Percentiles rank a stretch among this genome's conserved stretches.
These are phyloP conservation scores for Polydrusus pterygomalis DNA, from an alignment of 2,888 invertebrate genomes.

Conservation along the genomic window DNA sequence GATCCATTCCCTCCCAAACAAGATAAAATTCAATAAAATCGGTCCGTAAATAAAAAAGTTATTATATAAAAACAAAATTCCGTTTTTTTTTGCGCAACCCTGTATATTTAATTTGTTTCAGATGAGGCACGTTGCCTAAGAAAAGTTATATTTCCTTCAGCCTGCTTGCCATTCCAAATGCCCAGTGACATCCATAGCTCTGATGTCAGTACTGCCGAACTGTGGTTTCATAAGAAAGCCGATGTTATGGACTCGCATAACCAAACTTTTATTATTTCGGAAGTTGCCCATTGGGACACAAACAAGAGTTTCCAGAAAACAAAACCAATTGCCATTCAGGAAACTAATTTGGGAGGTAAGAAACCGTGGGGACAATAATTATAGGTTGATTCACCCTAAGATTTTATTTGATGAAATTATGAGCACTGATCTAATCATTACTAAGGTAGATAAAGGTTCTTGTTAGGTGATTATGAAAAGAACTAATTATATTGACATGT, in stretches of 20 bases:
- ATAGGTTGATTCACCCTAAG: too few relatives aligned
- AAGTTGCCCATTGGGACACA: slow-evolving; percentile 84
- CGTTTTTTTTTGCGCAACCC: too few relatives aligned
- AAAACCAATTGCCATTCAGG: slow-evolving; percentile 86
- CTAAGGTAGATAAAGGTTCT: too few relatives aligned
- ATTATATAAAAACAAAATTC: too few relatives aligned
- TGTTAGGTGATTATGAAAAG: too few relatives aligned
- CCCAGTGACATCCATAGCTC: slow-evolving; percentile 84
- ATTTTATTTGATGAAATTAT: too few relatives aligned
- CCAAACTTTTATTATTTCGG: slow-evolving; percentile 72
- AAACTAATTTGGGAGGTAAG: slow-evolving; percentile 81
- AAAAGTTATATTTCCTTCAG: slow-evolving; percentile 77
- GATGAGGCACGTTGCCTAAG: slow-evolving; percentile 74
- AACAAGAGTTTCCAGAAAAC: slow-evolving; percentile 83
- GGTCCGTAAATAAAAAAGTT: too few relatives aligned
- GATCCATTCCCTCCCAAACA: too few relatives aligned
- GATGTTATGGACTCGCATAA: slow-evolving; percentile 54
- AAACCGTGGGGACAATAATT: too few relatives aligned
- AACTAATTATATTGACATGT: too few relatives aligned
- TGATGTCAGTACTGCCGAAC: slow-evolving; percentile 84
- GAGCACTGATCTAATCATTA: too few relatives aligned
- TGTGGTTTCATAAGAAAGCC: slow-evolving; percentile 84
- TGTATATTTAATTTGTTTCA: slow-evolving; percentile 63
- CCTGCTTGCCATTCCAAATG: slow-evolving; percentile 85
- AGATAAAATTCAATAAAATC: too few relatives aligned